Evolutionary conservation across 2,888 invertebrate species (phyloP).

Genomic region (Drosophila anomalipes): DNA sequence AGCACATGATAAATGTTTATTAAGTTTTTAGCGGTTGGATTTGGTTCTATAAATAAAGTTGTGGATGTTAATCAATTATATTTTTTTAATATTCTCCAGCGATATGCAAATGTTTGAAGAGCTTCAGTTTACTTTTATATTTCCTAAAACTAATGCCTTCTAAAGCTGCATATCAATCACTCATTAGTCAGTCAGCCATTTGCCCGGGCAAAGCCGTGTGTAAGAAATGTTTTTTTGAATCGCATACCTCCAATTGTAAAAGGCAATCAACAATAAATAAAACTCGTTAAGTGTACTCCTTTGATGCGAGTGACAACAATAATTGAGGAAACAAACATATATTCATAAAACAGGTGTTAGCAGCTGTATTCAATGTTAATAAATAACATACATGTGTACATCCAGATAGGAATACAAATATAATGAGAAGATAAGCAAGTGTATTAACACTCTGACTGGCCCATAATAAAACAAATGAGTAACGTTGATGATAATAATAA

Average conservation of each 20-base stretch:
- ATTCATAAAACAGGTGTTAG: slow-evolving; percentile 34
- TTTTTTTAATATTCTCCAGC: too few relatives aligned
- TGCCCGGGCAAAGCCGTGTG: too few relatives aligned
- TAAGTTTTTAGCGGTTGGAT: neutral
- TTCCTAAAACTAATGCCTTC: too few relatives aligned
- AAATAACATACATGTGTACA: slow-evolving; percentile 4
- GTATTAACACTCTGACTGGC: slow-evolving; percentile 54
- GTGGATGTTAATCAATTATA: too few relatives aligned
- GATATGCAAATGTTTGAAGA: too few relatives aligned
- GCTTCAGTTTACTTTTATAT: too few relatives aligned
- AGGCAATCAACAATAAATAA: too few relatives aligned
- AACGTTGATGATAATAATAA: slow-evolving; percentile 14
- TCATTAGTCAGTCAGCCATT: too few relatives aligned
- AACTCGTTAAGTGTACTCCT: slow-evolving; percentile 5
- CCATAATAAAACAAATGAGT: slow-evolving; percentile 6
- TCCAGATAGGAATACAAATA: slow-evolving; percentile 51
- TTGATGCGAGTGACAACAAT: slow-evolving; percentile 21
- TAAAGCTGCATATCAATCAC: too few relatives aligned
- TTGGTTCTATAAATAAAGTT: too few relatives aligned
- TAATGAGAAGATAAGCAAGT: slow-evolving; percentile 63
- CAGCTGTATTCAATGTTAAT: slow-evolving; percentile 51
- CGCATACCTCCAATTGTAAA: too few relatives aligned
- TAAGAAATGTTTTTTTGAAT: too few relatives aligned
- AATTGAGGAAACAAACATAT: slow-evolving; percentile 6
- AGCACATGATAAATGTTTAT: neutral